Evolutionary conservation across 2,113 vertebrate species (phyloP), one percentile per base, ranked within the genome.

Genomic region (Plecturocebus donacophilus): DNA sequence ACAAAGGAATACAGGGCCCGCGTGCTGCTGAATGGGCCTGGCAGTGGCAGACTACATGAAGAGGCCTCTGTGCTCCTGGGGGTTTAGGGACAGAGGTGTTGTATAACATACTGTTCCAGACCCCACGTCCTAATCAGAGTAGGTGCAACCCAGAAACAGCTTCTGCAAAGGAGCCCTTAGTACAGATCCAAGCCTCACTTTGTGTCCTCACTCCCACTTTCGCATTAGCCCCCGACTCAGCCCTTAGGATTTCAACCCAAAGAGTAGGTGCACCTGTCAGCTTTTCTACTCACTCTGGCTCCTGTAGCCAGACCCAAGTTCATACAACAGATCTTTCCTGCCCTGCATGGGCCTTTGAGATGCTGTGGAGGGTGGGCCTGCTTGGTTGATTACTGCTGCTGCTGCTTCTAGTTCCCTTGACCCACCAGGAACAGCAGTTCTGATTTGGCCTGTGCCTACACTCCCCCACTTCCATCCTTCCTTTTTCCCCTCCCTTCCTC

Each of bases 61-160:
- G 97, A 96, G 87, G 96, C 97, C 8, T 54, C 97, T 97, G 73
- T 98, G 35, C 77, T 93, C 82, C 95, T 68, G 42, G 47, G 79
- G 95, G 91, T 95, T 97, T 94, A 68, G 87, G 64, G 81, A 52
- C 25, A 30, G 35, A 77, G 83, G 42, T 73, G 94, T 82, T 23
- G 2, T 94, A 52, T 40, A 70, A 75, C 76, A 90, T 58, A 80
- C 56, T 68, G 90, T 96, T 96, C 96, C 96, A 97, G 96, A 84
- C 86, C 89, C 95, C 80, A 47, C 77, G 80, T 92, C 76, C 64
- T 75, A 9, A 23, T 68, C 81, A 96, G 85, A 77, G 10, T 9
- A 79, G 82, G 87, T 96, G 45, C 1, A 89, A 77, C 73, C 89
- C 93, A 92, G 94, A 93, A 97, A 20, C 19, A 35, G 6, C 27